Base-by-base conservation (phyloP, 2,113 vertebrate genomes). In the Limnothrissa miodon region DNA sequence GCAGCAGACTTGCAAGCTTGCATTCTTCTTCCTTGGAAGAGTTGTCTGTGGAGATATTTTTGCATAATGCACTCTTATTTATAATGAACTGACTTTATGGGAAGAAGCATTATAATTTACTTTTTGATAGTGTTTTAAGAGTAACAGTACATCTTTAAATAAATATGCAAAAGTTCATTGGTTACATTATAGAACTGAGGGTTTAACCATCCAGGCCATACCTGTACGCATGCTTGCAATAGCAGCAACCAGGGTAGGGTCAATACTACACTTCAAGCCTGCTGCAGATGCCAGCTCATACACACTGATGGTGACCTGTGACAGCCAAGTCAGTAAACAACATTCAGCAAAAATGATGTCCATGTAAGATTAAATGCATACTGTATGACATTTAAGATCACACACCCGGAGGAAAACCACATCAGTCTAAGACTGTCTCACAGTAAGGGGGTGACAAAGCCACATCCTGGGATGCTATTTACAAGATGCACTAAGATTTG, bases 251-350 rank as follows among this genome's bases (percentile, higher is more conserved):
- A 99, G 91, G 0, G 93, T 92, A 0, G 97, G 96, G 82, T 98
- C 97, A 0, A 98, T 95, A 53, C 96, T 93, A 23, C 97, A 99
- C 23, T 88, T 86, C 66, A 97, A 82, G 0, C 98, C 98, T 0
- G 96, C 95, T 0, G 96, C 95, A 10, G 96, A 95, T 0, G 96
- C 96, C 92, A 99, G 82, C 90, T 98, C 96, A 19, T 95, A 98
- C 81, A 99, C 88, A 51, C 91, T 94, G 78, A 98, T 87, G 13
- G 96, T 95, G 88, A 95, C 95, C 97, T 98, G 89, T 46, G 53
- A 59, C 79, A 80, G 79, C 39, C 39, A 81, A 59, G 19, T 10
- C 19, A 79, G 39, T 44, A 23, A 59, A 80, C 44, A 81, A 45
- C 70, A 70, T 45, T 46, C 11, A 45, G 62, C 13, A 25, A 2